These are phyloP conservation scores for Acrocyrtus sp. DNA, from an alignment of 2,888 invertebrate species.

Conservation along the genomic window DNA sequence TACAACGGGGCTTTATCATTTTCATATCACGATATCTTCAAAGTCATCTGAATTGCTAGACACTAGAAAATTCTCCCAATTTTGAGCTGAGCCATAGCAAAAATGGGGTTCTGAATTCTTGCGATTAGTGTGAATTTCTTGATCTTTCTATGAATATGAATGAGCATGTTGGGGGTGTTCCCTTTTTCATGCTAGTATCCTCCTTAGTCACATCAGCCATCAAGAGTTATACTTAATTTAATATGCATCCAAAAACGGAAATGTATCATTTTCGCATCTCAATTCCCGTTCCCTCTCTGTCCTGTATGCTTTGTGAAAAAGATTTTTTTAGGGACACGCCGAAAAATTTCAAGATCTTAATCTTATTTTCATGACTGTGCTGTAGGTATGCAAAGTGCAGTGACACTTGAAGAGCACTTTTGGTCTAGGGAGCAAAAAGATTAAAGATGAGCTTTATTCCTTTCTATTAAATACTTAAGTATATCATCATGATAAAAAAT, in stretches of 20 bases:
- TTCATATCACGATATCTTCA: too few species aligned
- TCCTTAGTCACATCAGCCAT: not conserved
- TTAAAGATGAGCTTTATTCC: not conserved
- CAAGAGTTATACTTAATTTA: not conserved
- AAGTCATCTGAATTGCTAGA: too few species aligned
- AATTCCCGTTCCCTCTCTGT: not conserved
- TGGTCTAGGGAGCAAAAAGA: not conserved
- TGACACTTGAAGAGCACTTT: constrained; percentile 1
- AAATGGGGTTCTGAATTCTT: too few species aligned
- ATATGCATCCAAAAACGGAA: not conserved
- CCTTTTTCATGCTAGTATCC: not conserved
- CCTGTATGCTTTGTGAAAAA: not conserved
- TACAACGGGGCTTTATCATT: too few species aligned
- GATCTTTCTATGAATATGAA: too few species aligned
- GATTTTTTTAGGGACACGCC: not conserved
- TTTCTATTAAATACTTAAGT: not conserved
- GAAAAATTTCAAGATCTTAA: not conserved
- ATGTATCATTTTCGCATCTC: not conserved
- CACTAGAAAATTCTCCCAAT: too few species aligned
- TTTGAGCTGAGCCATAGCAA: not conserved
- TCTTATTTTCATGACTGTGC: not conserved
- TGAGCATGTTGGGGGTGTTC: not conserved
- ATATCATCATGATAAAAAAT: not conserved
- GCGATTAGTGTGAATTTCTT: too few species aligned
- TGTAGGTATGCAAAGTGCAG: constrained; percentile 3